Evolutionary conservation across 2,113 vertebrate species (phyloP).

Genomic region (Psilopogon haemacephalus): DNA sequence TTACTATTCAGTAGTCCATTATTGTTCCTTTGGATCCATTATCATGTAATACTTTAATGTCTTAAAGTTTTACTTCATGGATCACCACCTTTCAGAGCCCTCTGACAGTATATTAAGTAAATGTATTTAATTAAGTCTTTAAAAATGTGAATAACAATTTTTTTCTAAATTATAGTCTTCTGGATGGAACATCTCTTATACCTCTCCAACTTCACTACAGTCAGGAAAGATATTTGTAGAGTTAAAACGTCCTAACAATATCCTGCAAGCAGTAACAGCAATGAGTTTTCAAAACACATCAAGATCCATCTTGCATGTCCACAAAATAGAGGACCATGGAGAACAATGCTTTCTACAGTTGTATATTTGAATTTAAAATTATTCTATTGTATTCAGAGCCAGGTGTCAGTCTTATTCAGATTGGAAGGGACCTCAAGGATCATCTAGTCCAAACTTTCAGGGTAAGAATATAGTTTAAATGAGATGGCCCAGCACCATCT

Average conservation of each 20-base stretch:
- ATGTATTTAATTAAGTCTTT: background rate
- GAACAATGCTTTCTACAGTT: background rate
- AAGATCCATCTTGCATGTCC: background rate
- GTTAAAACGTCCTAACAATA: background rate
- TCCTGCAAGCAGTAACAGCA: background rate
- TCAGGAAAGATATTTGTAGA: background rate
- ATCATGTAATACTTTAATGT: background rate
- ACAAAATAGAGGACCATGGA: background rate
- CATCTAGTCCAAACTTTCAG: too few relatives aligned
- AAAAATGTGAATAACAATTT: background rate
- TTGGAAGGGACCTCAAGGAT: too few relatives aligned
- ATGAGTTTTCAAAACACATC: background rate
- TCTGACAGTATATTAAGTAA: constrained; percentile 5
- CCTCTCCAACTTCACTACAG: background rate
- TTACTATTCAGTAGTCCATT: background rate
- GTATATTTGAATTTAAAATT: background rate
- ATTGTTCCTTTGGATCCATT: constrained; percentile 1
- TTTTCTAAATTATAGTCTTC: background rate
- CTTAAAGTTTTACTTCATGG: constrained; percentile 26
- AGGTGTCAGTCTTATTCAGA: background rate
- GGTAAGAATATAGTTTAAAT: too few relatives aligned
- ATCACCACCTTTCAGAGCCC: constrained; percentile 18
- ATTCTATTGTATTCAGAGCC: background rate
- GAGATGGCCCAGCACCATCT: too few relatives aligned
- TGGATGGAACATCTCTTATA: background rate